Conservation (phyloP, 2,797 vertebrate species). For the Mycteria americana region DNA sequence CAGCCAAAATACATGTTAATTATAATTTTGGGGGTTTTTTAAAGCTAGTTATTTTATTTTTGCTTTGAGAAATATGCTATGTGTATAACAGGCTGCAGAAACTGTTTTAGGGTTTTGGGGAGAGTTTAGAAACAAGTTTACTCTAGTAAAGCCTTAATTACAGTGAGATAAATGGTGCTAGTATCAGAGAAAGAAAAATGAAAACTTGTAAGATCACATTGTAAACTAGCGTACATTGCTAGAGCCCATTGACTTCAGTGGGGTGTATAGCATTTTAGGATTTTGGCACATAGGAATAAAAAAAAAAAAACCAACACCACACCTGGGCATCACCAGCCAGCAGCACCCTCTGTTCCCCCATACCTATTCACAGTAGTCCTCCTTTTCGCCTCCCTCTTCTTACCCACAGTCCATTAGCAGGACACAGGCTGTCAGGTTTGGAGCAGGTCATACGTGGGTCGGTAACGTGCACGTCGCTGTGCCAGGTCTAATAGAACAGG, state of each 20-base stretch:
- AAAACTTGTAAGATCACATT: background rate
- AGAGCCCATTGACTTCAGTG: background rate
- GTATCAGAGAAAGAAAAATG: background rate
- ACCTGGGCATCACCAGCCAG: background rate
- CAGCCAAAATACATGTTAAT: background rate
- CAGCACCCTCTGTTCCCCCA: fast-evolving
- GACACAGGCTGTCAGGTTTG: background rate
- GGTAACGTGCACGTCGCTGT: fast-evolving
- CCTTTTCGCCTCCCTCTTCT: background rate
- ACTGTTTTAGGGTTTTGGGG: background rate
- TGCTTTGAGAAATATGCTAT: background rate
- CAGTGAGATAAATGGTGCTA: background rate
- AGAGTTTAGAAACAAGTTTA: background rate
- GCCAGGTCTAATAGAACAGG: background rate
- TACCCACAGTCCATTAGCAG: fast-evolving
- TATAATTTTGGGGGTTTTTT: background rate
- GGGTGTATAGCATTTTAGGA: background rate
- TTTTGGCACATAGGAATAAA: background rate
- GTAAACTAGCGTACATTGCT: background rate
- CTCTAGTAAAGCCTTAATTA: background rate
- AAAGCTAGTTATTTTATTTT: background rate
- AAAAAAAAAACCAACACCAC: background rate
- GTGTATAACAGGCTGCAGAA: background rate
- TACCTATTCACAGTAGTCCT: background rate
- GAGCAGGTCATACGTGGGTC: fast-evolving